Percentiles rank a stretch among this genome's conserved stretches.
These are phyloP conservation scores for Rhinopomastus cyanomelas DNA, from an alignment of 2,113 vertebrate species.

Conservation along the genomic window DNA sequence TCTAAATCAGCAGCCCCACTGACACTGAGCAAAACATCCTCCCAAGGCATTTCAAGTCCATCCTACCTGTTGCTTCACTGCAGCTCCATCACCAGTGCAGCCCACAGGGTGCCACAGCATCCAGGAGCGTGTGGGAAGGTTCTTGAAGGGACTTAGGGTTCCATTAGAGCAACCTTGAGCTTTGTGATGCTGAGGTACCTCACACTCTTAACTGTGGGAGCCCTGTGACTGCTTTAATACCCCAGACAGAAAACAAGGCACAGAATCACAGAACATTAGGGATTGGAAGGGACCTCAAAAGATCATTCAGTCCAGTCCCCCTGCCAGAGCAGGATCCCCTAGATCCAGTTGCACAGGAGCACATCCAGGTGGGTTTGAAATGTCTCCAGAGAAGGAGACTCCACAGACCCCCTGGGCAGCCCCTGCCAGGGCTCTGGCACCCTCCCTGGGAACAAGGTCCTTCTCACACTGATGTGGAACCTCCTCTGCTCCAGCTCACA, in stretches of 20 bases:
- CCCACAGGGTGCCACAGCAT: rapidly evolving
- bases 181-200: background rate
- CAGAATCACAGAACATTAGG: too few relatives aligned
- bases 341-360: too few relatives aligned
- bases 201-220: background rate
- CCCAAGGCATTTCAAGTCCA: background rate
- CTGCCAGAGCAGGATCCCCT: too few relatives aligned
- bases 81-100: background rate
- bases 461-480: too few relatives aligned
- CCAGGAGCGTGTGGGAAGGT: background rate
- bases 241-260: background rate
- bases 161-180: background rate
- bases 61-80: background rate
- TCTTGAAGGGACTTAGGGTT: rapidly evolving
- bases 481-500: too few relatives aligned
- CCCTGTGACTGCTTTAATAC: background rate
- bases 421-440: too few relatives aligned
- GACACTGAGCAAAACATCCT: background rate
- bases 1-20: background rate
- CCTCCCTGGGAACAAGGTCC: too few relatives aligned
- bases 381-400: too few relatives aligned
- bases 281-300: too few relatives aligned
- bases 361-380: too few relatives aligned
- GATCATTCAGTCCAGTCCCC: too few relatives aligned
- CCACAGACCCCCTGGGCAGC: too few relatives aligned